Evolutionary conservation across 2,888 invertebrate species (phyloP), one percentile per base, ranked within the genome.

Genomic region (Drosophila mettleri): DNA sequence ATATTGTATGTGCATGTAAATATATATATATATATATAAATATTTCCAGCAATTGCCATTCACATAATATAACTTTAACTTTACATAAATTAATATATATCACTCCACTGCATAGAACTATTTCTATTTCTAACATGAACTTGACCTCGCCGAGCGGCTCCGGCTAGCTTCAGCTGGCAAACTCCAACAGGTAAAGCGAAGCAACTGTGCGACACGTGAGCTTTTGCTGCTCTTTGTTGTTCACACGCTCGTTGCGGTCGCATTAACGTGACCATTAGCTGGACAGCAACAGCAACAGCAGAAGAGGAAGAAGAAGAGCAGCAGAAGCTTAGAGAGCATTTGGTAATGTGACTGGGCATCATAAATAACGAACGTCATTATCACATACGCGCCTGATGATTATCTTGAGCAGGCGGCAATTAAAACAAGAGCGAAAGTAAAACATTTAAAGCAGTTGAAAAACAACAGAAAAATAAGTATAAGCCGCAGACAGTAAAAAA

Each of bases 371-470:
- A 70, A 74, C 52, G 70, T 59, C 74, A 64, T 79, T 57, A 68
- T 54, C 67, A 29, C 1, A 20, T 4, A 3, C 27, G 1, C 43
- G n/a, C 43, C 14, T 10, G n/a, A 59, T 52, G 33, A 72, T 67
- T 64, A 65, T 41, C 55, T 58, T 52, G 51, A 63, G 60, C 79
- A 66, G 81, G 49, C 65, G 52, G 78, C 75, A 80, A 86, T 82
- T 86, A 82, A 86, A 78, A 69, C 43, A 48, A 64, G 68, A 80
- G 86, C 85, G 80, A 80, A 81, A 81, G 81, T 86, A 64, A 81
- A 86, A 66, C 57, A 73, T 61, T 81, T 74, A 74, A 65, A n/a
- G n/a, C 78, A 67, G 36, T 66, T 52, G 60, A 49, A 9, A 29
- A 46, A 54, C 41, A 54, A 53, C 6, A 24, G 9, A 73, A 54